Percentiles rank a stretch among this genome's conserved stretches.
Evolutionary conservation across 2,113 vertebrate species (phyloP).

Genomic region (Chlamydotis undulata): DNA sequence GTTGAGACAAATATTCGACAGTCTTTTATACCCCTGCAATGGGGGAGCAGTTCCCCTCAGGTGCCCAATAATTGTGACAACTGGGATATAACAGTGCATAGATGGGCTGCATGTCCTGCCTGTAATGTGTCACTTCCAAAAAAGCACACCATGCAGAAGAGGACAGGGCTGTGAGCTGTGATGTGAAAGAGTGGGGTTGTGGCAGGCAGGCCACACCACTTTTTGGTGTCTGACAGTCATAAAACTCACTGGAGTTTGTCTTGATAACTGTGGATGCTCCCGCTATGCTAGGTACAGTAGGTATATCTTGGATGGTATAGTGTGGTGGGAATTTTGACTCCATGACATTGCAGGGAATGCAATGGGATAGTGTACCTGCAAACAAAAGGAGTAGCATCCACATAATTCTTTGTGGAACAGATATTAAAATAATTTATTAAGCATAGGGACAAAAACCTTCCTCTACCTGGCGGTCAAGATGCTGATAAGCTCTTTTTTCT

Average conservation of each 20-base stretch:
- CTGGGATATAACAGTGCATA: neutral
- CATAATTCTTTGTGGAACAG: neutral
- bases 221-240: neutral
- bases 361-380: neutral
- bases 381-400: neutral
- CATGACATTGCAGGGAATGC: neutral
- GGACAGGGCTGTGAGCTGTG: neutral
- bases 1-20: too few species aligned
- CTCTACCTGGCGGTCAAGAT: neutral
- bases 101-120: neutral
- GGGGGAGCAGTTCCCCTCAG: neutral
- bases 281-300: fast-evolving
- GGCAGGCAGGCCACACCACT: neutral
- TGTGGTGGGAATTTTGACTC: neutral
- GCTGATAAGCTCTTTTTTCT: neutral
- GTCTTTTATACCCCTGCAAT: neutral
- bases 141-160: neutral
- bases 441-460: neutral
- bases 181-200: neutral
- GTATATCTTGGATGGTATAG: neutral
- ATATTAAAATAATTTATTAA: neutral
- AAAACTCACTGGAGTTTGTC: neutral
- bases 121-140: neutral
- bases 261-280: neutral
- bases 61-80: neutral